A percentile compares a stretch with the other conserved stretches of the same genome.
Evolutionary conservation across 1,140 invertebrate species (phyloP).

Genomic region (Drosophila bipectinata): DNA sequence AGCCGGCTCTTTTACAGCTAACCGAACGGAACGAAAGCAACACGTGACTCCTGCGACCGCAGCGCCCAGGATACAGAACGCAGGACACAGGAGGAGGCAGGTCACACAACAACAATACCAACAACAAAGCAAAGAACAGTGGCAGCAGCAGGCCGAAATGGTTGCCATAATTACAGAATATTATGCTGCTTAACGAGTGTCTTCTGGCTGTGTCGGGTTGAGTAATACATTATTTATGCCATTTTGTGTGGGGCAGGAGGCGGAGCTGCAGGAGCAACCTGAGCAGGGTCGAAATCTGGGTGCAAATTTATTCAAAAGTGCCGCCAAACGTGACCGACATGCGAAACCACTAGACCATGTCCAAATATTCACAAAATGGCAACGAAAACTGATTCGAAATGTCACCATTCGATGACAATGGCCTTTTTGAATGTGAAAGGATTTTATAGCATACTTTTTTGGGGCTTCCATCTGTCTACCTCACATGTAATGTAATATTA

Average conservation of each 20-base stretch:
- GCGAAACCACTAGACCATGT: slow-evolving; percentile 8
- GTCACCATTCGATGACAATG: slow-evolving; percentile 4
- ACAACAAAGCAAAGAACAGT: not conserved
- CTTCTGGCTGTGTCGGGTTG: slow-evolving; percentile 22
- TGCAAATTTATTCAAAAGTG: slow-evolving; percentile 46
- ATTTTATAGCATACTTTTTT: slow-evolving; percentile 10
- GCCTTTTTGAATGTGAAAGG: slow-evolving; percentile 9
- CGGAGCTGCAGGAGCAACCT: not conserved
- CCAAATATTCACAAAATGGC: slow-evolving; percentile 28
- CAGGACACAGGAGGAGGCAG: slow-evolving; percentile 17
- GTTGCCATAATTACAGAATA: slow-evolving; percentile 54
- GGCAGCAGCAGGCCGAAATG: slow-evolving; percentile 24
- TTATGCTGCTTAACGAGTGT: slow-evolving; percentile 49
- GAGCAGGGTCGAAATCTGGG: slow-evolving; percentile 26
- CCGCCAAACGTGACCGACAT: slow-evolving; percentile 37
- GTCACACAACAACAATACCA: not conserved
- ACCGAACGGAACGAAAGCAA: slow-evolving; percentile 44
- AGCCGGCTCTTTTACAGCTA: slow-evolving; percentile 49
- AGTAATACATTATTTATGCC: slow-evolving; percentile 44
- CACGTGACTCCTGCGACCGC: slow-evolving; percentile 32
- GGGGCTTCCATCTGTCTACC: not conserved
- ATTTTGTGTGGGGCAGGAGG: slow-evolving; percentile 31
- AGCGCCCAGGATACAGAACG: slow-evolving; percentile 14
- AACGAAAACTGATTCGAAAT: slow-evolving; percentile 3
- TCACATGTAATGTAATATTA: not conserved